Evolutionary conservation across 2,113 vertebrate genomes (phyloP), one percentile per base, ranked within the genome.

Genomic region (Dasyurus viverrinus): DNA sequence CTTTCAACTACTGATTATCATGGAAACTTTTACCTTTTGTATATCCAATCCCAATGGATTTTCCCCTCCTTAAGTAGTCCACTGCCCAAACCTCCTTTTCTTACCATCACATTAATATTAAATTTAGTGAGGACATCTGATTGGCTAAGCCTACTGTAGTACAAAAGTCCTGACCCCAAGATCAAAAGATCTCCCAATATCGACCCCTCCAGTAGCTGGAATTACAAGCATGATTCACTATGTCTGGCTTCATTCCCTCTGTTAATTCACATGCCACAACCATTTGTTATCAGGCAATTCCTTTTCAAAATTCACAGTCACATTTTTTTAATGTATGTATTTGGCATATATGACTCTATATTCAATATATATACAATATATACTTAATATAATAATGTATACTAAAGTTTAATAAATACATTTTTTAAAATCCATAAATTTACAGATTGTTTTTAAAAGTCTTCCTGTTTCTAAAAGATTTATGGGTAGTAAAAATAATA

Each of bases 391-490:
- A 36, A 36, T 16, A 36, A 68, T 12, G 36, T 68, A 68, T 68
- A 68, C 30, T 68, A 36, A 84, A 84, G 60, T 16, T 76, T 36
- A 76, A 11, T n/a, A 22, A 84, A 42, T 84, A 23, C n/a, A 84
- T 42, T 91, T 94, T 96, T 93, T 47, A 95, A 95, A 96, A 53
- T 92, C 89, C 55, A 0, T 30, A 50, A 92, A 30, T 1, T 14
- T 47, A 93, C 54, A 60, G 48, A 94, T 95, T 53, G 93, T 60
- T 91, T n/a, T 53, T 95, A 94, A 96, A 93, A 42, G 24, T 8
- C 42, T 90, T 89, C 8, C 42, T 76, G 53, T 89, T 91, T 93
- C 92, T 94, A 91, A 42, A 23, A 93, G 89, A 84, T 89, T 26
- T 10, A 27, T 47, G 48, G 27, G 12, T 68, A 60, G 10, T 47